phyloP scores from a whole-genome alignment of 92 coral and sea anemone genomes.

The Epizoanthus rinbou region DNA sequence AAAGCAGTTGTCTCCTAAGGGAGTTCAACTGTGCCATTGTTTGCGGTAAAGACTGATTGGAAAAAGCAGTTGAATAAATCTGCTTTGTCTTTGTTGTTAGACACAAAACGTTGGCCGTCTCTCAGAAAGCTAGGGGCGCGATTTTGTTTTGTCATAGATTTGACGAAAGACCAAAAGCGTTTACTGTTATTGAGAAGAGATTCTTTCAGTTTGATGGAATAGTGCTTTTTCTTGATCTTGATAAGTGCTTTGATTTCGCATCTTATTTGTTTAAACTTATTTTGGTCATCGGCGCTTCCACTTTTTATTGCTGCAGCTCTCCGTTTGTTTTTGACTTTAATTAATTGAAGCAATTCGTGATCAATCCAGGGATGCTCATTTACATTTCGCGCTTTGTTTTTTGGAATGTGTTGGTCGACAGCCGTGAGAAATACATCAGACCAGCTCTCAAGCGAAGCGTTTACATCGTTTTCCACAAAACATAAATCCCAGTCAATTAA shows the following conservation, averaged over 20 bases:
- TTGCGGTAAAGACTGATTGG: slow-evolving; percentile 40
- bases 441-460: slow-evolving; percentile 54
- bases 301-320: slow-evolving; percentile 23
- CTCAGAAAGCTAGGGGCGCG: slow-evolving; percentile 42
- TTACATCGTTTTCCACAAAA: slow-evolving; percentile 45
- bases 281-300: slow-evolving; percentile 29
- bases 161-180: slow-evolving; percentile 58
- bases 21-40: slow-evolving; percentile 13
- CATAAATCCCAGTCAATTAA: slow-evolving; percentile 46
- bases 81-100: slow-evolving; percentile 40
- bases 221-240: slow-evolving; percentile 45
- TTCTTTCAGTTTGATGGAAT: slow-evolving; percentile 35
- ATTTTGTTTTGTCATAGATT: slow-evolving; percentile 50
- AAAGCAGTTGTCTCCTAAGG: not conserved
- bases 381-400: slow-evolving; percentile 48
- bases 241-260: slow-evolving; percentile 46
- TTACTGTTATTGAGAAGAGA: slow-evolving; percentile 40
- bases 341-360: slow-evolving; percentile 31
- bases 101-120: slow-evolving; percentile 49
- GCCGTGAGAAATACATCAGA: slow-evolving; percentile 46
- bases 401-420: slow-evolving; percentile 55
- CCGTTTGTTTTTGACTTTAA: slow-evolving; percentile 42
- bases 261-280: slow-evolving; percentile 33
- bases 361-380: slow-evolving; percentile 47
- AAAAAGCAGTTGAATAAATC: slow-evolving; percentile 47